phyloP scores from a whole-genome alignment of 2,797 vertebrate species.

The Sebastes kiyomatsui region DNA sequence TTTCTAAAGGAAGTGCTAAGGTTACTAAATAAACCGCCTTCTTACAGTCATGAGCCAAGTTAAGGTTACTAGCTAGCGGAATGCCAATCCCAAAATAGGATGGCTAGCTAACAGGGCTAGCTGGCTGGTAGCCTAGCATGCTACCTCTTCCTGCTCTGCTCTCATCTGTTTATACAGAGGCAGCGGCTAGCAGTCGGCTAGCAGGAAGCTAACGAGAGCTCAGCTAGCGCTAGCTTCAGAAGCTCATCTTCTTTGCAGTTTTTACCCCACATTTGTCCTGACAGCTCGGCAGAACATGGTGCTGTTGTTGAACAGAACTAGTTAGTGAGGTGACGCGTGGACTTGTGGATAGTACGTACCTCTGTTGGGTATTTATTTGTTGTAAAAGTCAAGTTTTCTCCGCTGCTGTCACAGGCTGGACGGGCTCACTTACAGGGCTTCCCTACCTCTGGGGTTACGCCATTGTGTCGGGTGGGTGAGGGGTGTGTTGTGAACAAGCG shows the following conservation, averaged over 20 bases:
- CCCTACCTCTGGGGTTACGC: slow-evolving; percentile 73
- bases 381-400: slow-evolving; percentile 82
- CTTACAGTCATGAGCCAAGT: slow-evolving; percentile 19
- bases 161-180: slow-evolving; percentile 17
- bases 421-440: slow-evolving; percentile 82
- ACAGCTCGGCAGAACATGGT: slow-evolving; percentile 59
- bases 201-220: slow-evolving; percentile 59
- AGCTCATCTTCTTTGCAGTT: slow-evolving; percentile 59
- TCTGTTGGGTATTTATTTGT: slow-evolving; percentile 70
- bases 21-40: not conserved
- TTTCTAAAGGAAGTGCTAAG: not conserved
- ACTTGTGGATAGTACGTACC: slow-evolving; percentile 69
- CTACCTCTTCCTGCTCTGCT: slow-evolving; percentile 69
- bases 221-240: slow-evolving; percentile 68
- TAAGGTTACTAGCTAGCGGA: slow-evolving; percentile 63
- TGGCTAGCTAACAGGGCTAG: slow-evolving; percentile 58
- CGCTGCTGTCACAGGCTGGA: slow-evolving; percentile 86
- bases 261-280: slow-evolving; percentile 53
- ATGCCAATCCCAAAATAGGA: slow-evolving; percentile 78
- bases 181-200: slow-evolving; percentile 39
- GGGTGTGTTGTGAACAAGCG: slow-evolving; percentile 16
- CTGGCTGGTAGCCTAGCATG: slow-evolving; percentile 64
- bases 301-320: slow-evolving; percentile 34
- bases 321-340: slow-evolving; percentile 17
- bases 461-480: slow-evolving; percentile 44